Evolutionary conservation across 2,113 vertebrate genomes (phyloP).

Genomic region (Lanius ludovicianus): DNA sequence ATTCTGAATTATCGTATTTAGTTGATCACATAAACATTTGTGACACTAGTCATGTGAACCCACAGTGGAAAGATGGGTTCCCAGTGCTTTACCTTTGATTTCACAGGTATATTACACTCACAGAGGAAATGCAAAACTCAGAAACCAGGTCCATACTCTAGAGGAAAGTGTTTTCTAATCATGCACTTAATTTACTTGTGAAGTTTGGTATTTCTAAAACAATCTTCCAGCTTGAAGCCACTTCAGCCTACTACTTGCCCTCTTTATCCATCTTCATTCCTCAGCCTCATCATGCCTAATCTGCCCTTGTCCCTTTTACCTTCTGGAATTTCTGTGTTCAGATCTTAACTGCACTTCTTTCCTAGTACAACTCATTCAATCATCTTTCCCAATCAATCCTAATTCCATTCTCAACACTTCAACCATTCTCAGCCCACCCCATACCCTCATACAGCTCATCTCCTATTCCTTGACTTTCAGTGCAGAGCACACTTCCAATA

Average conservation of each 20-base stretch:
- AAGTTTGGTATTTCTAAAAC: neutral
- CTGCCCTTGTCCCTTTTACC: neutral
- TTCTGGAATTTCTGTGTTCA: neutral
- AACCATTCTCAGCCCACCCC: neutral
- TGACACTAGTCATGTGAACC: accelerated
- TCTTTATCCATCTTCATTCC: neutral
- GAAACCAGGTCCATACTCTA: neutral
- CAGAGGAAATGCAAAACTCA: neutral
- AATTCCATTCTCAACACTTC: neutral
- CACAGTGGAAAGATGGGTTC: neutral
- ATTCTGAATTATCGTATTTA: neutral
- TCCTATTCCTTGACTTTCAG: neutral
- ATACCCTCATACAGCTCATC: neutral
- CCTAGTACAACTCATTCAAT: neutral
- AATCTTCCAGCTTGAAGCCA: neutral
- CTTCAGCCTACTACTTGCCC: neutral
- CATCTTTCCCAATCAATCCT: neutral
- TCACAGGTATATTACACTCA: neutral
- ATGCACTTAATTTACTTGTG: neutral
- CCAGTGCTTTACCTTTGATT: neutral
- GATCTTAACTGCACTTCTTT: neutral
- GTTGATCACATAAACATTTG: neutral
- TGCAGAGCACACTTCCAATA: neutral
- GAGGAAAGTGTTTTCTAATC: neutral
- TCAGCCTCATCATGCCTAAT: neutral